Base-by-base conservation (phyloP, 2,113 vertebrate genomes). In the Pteropus alecto region DNA sequence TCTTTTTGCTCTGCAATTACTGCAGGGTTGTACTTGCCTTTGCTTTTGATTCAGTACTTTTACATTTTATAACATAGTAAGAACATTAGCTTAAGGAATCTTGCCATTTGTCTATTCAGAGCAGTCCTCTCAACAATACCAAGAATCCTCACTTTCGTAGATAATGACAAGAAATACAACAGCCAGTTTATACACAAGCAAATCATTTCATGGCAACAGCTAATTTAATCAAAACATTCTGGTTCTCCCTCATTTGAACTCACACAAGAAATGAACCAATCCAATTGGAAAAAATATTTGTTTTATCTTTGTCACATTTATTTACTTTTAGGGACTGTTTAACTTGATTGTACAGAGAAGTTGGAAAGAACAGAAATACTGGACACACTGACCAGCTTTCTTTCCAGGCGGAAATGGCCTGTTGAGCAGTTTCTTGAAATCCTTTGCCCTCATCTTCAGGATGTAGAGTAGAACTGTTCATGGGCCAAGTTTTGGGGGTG, bases 321-420 rank as follows among this genome's bases (percentile, higher is more conserved):
- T 97, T 97, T 96, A 96, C 97, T 96, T 54, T 78, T 93, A 43
- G 87, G 78, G 91, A 95, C 94, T 98, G 74, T 97, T 98, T 97
- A 97, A 96, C 96, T 96, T 95, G 95, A 91, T 94, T 14, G 5
- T n/a, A 46, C 71, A 65, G 85, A 96, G 61, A 77, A 88, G 71
- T 63, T 76, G 87, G 93, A 94, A 90, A 95, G 73, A 91, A 87
- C 11, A 77, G 87, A 93, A 88, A 48, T 65, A 65, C 88, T 92
- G 4, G 0, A 96, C 70, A 84, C 71, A 54, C 33, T 22, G 46
- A 60, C 22, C 30, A 63, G 74, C 73, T 51, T 87, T 77, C 28
- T 54, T 6, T 41, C 22, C 7, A 1, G 76, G 24, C 3, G 11
- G 74, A 43, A 48, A 48, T 21, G 9, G 48, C 58, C 60, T 88